Evolutionary conservation across 2,797 vertebrate species (phyloP).

Genomic region (Scomberomorus guttatus): DNA sequence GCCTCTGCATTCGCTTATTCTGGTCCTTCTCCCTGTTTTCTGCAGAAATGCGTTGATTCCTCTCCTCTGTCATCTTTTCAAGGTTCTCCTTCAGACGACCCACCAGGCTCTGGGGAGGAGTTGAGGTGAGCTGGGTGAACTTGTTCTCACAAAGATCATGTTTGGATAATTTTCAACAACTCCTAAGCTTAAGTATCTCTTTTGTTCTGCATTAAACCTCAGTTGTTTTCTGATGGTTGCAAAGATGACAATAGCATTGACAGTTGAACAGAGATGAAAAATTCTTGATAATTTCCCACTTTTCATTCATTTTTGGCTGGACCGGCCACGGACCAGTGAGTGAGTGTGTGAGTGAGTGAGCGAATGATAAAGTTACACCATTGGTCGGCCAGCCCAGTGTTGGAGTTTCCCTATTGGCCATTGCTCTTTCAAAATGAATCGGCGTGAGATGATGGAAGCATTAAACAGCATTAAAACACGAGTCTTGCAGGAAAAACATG

Average conservation of each 20-base stretch:
- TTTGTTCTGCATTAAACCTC: neutral
- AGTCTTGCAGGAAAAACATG: too few species aligned
- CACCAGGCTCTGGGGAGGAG: slow-evolving; percentile 86
- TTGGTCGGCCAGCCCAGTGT: too few species aligned
- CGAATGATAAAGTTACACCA: too few species aligned
- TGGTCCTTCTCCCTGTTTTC: slow-evolving; percentile 98
- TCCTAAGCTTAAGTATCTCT: neutral
- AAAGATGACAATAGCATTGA: neutral
- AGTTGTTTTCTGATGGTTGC: neutral
- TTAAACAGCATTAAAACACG: too few species aligned
- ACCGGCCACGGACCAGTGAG: too few species aligned
- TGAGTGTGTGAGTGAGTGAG: too few species aligned
- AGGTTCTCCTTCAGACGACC: slow-evolving; percentile 96
- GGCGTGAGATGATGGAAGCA: too few species aligned
- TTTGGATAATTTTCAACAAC: neutral
- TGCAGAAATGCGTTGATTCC: slow-evolving; percentile 88
- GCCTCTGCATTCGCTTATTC: slow-evolving; percentile 95
- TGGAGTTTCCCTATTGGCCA: too few species aligned
- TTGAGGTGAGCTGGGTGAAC: slow-evolving; percentile 12
- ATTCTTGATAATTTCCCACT: too few species aligned
- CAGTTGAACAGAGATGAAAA: neutral
- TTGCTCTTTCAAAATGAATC: too few species aligned
- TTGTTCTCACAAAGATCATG: slow-evolving; percentile 5
- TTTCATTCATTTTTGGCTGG: too few species aligned
- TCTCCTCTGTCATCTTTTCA: slow-evolving; percentile 96